Evolutionary conservation across 2,113 vertebrate genomes (phyloP).

Genomic region (Saguinus midas): DNA sequence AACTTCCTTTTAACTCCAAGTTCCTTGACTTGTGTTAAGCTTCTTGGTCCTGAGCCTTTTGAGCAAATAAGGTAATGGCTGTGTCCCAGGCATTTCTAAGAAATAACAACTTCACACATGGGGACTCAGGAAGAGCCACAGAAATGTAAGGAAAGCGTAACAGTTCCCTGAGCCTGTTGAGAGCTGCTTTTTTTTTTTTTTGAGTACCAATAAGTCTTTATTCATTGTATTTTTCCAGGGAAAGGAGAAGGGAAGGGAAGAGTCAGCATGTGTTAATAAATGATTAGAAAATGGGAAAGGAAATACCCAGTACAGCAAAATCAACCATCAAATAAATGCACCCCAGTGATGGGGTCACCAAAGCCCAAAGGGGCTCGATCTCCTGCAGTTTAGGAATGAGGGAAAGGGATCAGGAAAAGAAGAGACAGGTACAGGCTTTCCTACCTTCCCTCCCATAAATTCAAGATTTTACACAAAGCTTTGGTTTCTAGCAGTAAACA

Average conservation of each 20-base stretch:
- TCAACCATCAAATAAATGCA: constrained; percentile 48
- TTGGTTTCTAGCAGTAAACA: constrained; percentile 91
- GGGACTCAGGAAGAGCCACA: background rate
- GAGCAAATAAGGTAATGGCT: background rate
- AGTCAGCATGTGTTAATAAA: constrained; percentile 72
- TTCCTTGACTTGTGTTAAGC: background rate
- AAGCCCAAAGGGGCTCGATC: constrained; percentile 45
- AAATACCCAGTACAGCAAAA: constrained; percentile 49
- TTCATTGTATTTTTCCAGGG: constrained; percentile 72
- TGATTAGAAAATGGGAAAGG: constrained; percentile 45
- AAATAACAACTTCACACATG: background rate
- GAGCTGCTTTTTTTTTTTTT: background rate
- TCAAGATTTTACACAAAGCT: constrained; percentile 82
- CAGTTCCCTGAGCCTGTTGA: fast-evolving
- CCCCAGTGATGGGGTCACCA: constrained; percentile 45
- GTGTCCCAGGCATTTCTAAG: background rate
- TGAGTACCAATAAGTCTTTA: constrained; percentile 62
- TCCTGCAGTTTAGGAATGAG: constrained; percentile 53
- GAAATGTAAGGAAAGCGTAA: background rate
- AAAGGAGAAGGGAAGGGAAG: constrained; percentile 41
- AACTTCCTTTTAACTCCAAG: background rate
- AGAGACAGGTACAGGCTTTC: constrained; percentile 53
- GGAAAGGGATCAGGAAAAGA: constrained; percentile 30
- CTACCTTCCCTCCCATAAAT: constrained; percentile 72
- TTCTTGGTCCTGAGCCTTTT: background rate